Evolutionary conservation across 92 coral and sea anemone genomes (phyloP).

Genomic region (Chrysogorgia sp.): DNA sequence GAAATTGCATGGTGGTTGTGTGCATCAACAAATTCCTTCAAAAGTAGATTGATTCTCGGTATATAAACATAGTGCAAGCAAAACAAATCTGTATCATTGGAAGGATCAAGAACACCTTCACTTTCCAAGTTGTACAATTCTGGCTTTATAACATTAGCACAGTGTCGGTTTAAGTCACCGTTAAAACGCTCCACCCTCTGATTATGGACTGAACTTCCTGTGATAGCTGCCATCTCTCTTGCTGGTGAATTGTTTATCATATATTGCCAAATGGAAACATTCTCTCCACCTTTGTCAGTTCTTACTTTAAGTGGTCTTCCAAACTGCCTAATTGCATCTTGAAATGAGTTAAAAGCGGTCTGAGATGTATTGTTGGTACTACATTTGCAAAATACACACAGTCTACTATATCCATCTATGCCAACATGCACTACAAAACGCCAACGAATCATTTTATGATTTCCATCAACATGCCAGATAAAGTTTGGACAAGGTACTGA

Average conservation of each 20-base stretch:
- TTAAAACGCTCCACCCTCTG: conserved; percentile 61
- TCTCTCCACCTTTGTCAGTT: conserved; percentile 65
- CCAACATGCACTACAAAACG: conserved; percentile 54
- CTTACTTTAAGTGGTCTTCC: conserved; percentile 62
- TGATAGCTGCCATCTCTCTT: conserved; percentile 50
- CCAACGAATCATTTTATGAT: conserved; percentile 65
- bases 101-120: conserved; percentile 58
- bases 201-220: conserved; percentile 70
- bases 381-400: conserved; percentile 42
- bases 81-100: conserved; percentile 61
- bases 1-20: conserved; percentile 61
- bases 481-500: conserved; percentile 68
- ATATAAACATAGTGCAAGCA: conserved; percentile 63
- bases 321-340: conserved; percentile 50
- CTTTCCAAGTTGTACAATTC: conserved; percentile 57
- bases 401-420: conserved; percentile 65
- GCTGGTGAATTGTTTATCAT: conserved; percentile 37
- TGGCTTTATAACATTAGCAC: conserved; percentile 43
- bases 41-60: conserved; percentile 53
- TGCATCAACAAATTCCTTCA: conserved; percentile 51
- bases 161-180: conserved; percentile 48
- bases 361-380: conserved; percentile 50
- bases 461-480: conserved; percentile 65
- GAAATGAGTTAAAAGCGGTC: conserved; percentile 48
- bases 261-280: conserved; percentile 56